Base-by-base conservation (phyloP, 2,113 vertebrate genomes). In the Hippocampus comes region DNA sequence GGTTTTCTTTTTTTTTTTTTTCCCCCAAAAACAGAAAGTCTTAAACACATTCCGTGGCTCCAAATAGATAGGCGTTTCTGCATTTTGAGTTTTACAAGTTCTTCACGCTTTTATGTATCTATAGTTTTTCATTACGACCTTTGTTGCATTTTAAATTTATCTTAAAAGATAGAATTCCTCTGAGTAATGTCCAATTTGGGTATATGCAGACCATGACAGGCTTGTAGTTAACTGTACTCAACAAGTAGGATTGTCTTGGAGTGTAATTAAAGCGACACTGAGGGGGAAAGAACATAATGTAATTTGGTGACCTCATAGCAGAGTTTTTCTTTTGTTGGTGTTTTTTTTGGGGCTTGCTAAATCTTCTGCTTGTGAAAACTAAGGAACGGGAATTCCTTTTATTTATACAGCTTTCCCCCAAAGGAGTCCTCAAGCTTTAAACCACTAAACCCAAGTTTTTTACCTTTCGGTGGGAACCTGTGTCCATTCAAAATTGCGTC, bases 231-330 rank as follows among this genome's bases (percentile, higher is more conserved):
- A 95, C 93, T 89, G 91, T 15, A 91, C 95, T 95, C 93, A 94
- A 88, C 90, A 93, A 90, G 89, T 92, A 93, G 91, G 93, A 95
- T 91, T 93, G 91, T 95, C 93, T 91, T 91, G 88, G 81, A 90
- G 82, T 81, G 91, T 95, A 96, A 96, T 94, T 95, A 94, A 95
- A 68, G 85, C 92, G 94, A 95, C 94, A 93, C 89, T 83, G 88
- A 94, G 91, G 93, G 93, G 94, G 96, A 89, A 94, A 91, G 92
- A 94, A 89, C 94, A 93, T 94, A 94, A 95, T 93, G 93, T 91
- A 89, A 96, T 95, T 96, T 96, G 93, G 94, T 95, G 94, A 92
- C 92, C 94, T 96, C 94, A 94, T 90, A 92, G 94, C 90, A 87
- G 88, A 95, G 51, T 6, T 55, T 55, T 55, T 55, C 30, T 7